A percentile compares a stretch with the other conserved stretches of the same genome.
Conservation (phyloP, 2,888 invertebrate genomes). For the Pherbina coryleti region DNA sequence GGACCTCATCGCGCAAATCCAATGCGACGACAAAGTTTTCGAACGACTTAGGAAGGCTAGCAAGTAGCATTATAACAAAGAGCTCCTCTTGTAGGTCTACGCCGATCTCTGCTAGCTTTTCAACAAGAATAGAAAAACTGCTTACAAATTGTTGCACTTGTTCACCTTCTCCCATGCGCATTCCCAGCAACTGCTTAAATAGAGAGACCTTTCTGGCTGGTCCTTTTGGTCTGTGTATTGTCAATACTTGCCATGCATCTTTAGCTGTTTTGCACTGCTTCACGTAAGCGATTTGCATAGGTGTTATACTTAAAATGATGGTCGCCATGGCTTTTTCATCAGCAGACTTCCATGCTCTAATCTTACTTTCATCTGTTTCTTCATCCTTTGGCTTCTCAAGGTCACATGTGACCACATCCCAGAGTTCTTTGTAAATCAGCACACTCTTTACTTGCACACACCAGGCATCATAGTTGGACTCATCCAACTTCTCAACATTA, state of each 20-base stretch:
- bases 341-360: neutral
- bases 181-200: slow-evolving; percentile 26
- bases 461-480: slow-evolving; percentile 18
- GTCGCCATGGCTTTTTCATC: slow-evolving; percentile 39
- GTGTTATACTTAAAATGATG: slow-evolving; percentile 25
- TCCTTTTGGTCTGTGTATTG: slow-evolving; percentile 2
- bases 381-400: neutral
- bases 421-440: slow-evolving; percentile 27
- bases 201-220: slow-evolving; percentile 26
- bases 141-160: slow-evolving; percentile 6
- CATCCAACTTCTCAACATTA: slow-evolving; percentile 17
- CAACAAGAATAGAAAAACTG: slow-evolving; percentile 9
- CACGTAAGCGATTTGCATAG: too few species aligned
- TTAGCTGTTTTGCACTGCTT: neutral
- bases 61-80: slow-evolving; percentile 29
- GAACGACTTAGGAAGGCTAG: too few species aligned
- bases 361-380: too few species aligned
- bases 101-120: slow-evolving; percentile 30
- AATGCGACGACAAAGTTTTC: slow-evolving; percentile 35
- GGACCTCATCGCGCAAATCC: slow-evolving; percentile 29
- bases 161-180: slow-evolving; percentile 2
- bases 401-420: slow-evolving; percentile 9
- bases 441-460: neutral
- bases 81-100: slow-evolving; percentile 31
- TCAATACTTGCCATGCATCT: slow-evolving; percentile 10